Evolutionary conservation across 2,888 invertebrate species (phyloP).

Genomic region (Cecidostiba fungosa): DNA sequence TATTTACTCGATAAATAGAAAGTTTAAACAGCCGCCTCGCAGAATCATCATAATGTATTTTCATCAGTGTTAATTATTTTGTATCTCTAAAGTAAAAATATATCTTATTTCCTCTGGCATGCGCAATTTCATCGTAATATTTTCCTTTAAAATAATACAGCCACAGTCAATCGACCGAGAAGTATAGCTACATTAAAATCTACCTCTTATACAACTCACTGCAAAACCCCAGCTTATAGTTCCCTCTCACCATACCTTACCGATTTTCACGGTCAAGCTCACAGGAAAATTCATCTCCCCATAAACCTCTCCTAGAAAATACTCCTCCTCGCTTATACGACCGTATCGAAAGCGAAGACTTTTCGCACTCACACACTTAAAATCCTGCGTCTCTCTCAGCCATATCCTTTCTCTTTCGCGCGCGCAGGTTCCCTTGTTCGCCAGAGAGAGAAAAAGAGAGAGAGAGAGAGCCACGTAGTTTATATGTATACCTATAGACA

Average conservation of each 20-base stretch:
- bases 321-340: not conserved
- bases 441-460: not conserved
- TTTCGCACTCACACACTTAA: conserved; percentile 15
- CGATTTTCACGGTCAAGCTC: not conserved
- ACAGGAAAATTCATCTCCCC: not conserved
- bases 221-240: too few relatives aligned
- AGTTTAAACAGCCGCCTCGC: not conserved
- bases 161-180: too few relatives aligned
- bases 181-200: too few relatives aligned
- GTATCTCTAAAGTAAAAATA: too few relatives aligned
- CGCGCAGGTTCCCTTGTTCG: conserved; percentile 48
- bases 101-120: too few relatives aligned
- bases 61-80: too few relatives aligned
- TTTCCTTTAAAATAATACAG: too few relatives aligned
- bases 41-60: not conserved
- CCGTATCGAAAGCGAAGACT: not conserved
- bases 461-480: not conserved
- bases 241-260: too few relatives aligned
- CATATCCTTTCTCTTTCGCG: conserved; percentile 56
- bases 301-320: not conserved
- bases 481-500: not conserved
- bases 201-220: too few relatives aligned
- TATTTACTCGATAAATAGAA: not conserved
- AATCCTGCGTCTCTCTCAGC: conserved; percentile 5
- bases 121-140: too few relatives aligned